A percentile compares a stretch with the other conserved stretches of the same genome.
These are phyloP conservation scores for Andinoacara biseriatus DNA, from an alignment of 2,113 vertebrate species.

Conservation along the genomic window DNA sequence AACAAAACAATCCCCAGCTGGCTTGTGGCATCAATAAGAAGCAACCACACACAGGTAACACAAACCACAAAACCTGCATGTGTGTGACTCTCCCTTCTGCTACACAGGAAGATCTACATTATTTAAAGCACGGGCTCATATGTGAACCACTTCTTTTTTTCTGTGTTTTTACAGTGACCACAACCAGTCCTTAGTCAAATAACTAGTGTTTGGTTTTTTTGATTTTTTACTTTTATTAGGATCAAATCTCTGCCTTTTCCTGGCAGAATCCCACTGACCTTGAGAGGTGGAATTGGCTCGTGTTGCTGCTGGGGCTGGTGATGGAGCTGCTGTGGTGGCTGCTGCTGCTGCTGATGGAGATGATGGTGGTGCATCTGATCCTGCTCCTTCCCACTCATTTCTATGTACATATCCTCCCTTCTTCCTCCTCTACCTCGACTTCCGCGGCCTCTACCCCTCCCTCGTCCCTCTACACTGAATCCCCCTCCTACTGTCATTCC, in stretches of 20 bases:
- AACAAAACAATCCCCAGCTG: background rate
- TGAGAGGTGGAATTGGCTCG: conserved; percentile 83
- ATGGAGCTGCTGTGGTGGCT: conserved; percentile 68
- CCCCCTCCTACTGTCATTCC: conserved; percentile 63
- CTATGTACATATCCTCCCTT: conserved; percentile 81
- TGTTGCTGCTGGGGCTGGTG: conserved; percentile 73
- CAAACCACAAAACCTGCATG: background rate
- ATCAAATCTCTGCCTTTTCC: background rate
- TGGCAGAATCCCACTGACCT: conserved; percentile 67
- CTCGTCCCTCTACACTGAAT: conserved; percentile 66
- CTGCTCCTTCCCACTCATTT: conserved; percentile 77
- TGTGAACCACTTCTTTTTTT: background rate
- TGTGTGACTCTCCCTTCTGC: background rate
- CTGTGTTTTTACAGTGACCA: background rate
- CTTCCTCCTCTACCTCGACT: conserved; percentile 77
- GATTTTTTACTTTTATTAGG: background rate
- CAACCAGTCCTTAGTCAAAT: background rate
- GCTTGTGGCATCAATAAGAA: background rate
- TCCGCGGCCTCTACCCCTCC: conserved; percentile 76
- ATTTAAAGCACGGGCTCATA: background rate
- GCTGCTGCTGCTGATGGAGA: conserved; percentile 72
- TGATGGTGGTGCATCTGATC: conserved; percentile 77
- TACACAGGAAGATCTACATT: background rate
- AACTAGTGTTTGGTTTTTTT: background rate
- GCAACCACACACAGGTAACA: background rate